These are phyloP conservation scores for Muscicapa striata DNA, from an alignment of 2,797 vertebrate species.

Conservation along the genomic window DNA sequence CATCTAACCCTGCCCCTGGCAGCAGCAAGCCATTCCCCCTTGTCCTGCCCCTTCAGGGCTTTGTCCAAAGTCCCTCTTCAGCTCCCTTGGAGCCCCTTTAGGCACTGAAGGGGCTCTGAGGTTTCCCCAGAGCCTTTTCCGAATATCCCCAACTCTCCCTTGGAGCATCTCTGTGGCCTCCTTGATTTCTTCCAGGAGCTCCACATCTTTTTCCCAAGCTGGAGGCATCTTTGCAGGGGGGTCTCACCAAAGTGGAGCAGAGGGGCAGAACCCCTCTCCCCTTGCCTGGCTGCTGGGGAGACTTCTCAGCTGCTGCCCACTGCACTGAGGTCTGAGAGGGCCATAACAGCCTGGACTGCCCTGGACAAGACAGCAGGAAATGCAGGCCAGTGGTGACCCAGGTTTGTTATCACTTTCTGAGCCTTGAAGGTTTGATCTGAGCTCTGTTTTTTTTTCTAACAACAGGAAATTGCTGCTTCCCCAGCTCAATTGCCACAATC, in stretches of 20 bases:
- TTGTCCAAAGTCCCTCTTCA: neutral
- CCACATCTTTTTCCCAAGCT: neutral
- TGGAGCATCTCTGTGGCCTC: neutral
- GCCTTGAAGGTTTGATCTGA: neutral
- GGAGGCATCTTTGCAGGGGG: neutral
- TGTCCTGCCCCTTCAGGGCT: neutral
- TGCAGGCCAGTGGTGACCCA: accelerated
- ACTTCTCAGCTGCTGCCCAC: neutral
- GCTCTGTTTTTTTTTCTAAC: neutral
- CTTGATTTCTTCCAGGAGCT: neutral
- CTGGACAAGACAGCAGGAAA: neutral
- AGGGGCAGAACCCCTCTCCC: neutral
- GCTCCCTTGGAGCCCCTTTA: neutral
- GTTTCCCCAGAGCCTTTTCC: neutral
- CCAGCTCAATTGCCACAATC: neutral
- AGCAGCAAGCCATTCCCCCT: neutral
- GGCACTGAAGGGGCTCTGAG: neutral
- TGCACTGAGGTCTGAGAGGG: neutral
- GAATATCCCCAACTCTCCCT: neutral
- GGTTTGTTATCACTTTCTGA: neutral
- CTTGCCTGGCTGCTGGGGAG: neutral
- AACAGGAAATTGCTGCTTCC: neutral
- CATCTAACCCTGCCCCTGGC: neutral
- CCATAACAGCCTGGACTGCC: accelerated
- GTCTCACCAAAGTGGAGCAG: neutral